Conservation (phyloP, 2,113 vertebrate species). For the Rostratula benghalensis region DNA sequence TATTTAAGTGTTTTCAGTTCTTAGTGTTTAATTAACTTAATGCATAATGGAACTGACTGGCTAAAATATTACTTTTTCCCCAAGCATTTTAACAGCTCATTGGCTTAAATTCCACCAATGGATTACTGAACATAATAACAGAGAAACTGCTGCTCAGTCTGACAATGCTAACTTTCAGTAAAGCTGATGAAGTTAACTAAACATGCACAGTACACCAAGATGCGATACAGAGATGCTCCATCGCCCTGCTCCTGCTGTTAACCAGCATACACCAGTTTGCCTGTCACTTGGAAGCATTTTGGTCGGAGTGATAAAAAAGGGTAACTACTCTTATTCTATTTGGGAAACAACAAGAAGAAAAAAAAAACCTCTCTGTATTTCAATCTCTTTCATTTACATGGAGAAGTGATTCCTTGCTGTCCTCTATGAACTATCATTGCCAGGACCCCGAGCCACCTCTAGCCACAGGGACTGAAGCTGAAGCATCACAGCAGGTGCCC, state of each 20-base stretch:
- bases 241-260: not conserved
- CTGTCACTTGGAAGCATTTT: not conserved
- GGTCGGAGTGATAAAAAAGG: not conserved
- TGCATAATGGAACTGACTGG: not conserved
- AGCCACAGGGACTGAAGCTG: not conserved
- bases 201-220: not conserved
- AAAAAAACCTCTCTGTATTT: not conserved
- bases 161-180: not conserved
- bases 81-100: not conserved
- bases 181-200: not conserved
- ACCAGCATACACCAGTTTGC: not conserved
- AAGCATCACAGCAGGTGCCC: not conserved
- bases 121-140: not conserved
- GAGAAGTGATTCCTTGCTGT: not conserved
- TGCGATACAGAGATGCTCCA: not conserved
- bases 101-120: not conserved
- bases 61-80: not conserved
- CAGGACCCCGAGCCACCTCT: not conserved
- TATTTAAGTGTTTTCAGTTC: conserved; percentile 10
- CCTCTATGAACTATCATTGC: accelerated
- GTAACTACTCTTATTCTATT: not conserved
- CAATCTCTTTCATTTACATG: not conserved
- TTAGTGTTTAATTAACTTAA: conserved; percentile 33
- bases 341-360: not conserved
- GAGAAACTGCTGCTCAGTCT: not conserved